Percentiles rank a stretch among this genome's conserved stretches.
These are phyloP conservation scores for Siniperca knerii DNA, from an alignment of 2,113 vertebrate species.

Conservation along the genomic window DNA sequence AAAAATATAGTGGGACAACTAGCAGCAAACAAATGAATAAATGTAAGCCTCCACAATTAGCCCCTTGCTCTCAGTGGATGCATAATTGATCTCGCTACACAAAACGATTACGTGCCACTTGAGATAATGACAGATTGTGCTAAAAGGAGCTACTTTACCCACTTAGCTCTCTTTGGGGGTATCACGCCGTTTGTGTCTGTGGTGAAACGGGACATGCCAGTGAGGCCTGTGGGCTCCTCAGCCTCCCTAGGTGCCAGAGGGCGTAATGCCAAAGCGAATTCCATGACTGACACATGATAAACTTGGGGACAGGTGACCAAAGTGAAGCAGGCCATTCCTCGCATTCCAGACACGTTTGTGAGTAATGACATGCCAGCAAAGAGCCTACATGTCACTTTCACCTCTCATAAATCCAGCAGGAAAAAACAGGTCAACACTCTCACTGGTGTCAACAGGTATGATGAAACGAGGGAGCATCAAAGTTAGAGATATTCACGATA, in stretches of 20 bases:
- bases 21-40: conserved; percentile 58
- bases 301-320: conserved; percentile 74
- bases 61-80: conserved; percentile 57
- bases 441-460: conserved; percentile 56
- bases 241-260: conserved; percentile 44
- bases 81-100: conserved; percentile 63
- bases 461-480: conserved; percentile 39
- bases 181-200: conserved; percentile 41
- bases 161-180: conserved; percentile 73
- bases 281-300: conserved; percentile 61
- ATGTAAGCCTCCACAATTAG: conserved; percentile 56
- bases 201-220: conserved; percentile 36
- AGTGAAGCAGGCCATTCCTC: conserved; percentile 31
- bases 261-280: conserved; percentile 52
- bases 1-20: conserved; percentile 59
- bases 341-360: conserved; percentile 47
- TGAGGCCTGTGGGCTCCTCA: conserved; percentile 17
- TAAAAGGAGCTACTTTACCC: conserved; percentile 75
- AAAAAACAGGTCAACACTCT: conserved; percentile 9
- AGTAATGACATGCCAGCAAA: conserved; percentile 37
- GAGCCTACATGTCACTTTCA: conserved; percentile 20
- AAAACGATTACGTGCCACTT: conserved; percentile 63
- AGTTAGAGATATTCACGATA: conserved; percentile 24
- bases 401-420: conserved; percentile 38
- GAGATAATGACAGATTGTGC: conserved; percentile 72